A percentile compares a stretch with the other conserved stretches of the same genome.
Conservation (phyloP, 2,797 vertebrate genomes). For the Prunella strophiata region DNA sequence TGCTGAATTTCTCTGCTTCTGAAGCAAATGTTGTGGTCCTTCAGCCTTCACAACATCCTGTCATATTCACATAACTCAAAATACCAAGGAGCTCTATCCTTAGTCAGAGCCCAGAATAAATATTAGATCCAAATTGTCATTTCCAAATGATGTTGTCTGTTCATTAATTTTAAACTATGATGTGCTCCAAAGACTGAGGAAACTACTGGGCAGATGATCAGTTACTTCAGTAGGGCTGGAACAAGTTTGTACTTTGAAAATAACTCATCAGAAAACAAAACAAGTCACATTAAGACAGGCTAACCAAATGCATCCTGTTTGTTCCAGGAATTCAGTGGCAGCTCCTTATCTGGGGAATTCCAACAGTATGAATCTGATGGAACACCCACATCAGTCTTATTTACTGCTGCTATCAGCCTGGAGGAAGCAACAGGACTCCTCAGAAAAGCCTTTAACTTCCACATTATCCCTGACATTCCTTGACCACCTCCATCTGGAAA, state of each 20-base stretch:
- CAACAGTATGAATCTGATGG: not conserved
- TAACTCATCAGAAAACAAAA: not conserved
- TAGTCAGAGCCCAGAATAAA: not conserved
- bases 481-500: not conserved
- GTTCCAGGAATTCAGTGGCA: conserved; percentile 1
- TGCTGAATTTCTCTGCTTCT: not conserved
- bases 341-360: not conserved
- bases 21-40: not conserved
- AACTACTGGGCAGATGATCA: not conserved
- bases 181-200: not conserved
- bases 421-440: not conserved
- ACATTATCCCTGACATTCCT: not conserved
- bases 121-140: not conserved
- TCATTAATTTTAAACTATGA: not conserved
- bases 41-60: not conserved
- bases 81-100: not conserved
- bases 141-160: not conserved
- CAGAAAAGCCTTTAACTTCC: not conserved
- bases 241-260: not conserved
- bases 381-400: conserved; percentile 8
- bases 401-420: not conserved
- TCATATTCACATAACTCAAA: not conserved
- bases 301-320: not conserved
- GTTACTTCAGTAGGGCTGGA: not conserved
- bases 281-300: not conserved